Evolutionary conservation across 2,888 invertebrate species (phyloP), one percentile per base, ranked within the genome.

Genomic region (Drosophila helvetica): DNA sequence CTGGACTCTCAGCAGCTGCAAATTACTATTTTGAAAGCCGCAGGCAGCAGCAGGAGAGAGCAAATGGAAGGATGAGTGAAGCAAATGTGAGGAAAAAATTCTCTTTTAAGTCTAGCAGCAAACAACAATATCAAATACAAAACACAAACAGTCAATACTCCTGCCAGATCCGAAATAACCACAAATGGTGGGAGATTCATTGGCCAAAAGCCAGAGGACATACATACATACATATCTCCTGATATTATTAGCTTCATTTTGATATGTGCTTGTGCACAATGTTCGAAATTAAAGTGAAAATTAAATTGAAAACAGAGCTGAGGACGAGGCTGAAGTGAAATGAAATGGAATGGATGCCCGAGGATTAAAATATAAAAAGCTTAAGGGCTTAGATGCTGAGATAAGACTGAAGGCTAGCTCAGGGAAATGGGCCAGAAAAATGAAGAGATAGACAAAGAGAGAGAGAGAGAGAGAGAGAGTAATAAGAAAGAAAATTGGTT

Each of bases 221-320:
- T 56, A 22, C 5, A 5, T 22, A n/a, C n/a, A n/a, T n/a, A 62
- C 64, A 52, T 56, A n/a, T 77, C 87, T 65, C 56, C 63, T 66
- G 86, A 85, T 75, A 77, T 74, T 82, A 87, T 82, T 82, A 77
- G 71, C 66, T 77, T 77, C 18, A 54, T 54, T 55, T 71, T 51
- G 38, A 51, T 38, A 7, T 33, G 55, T 55, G n/a, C 48, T 2
- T 38, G 7, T 38, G 38, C 15, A n/a, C n/a, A 54, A 22, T 42
- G 25, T 55, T 67, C 19, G 27, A 67, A 48, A 68, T 42, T 54
- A 15, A 30, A 46, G 27, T 22, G 72, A 48, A 78, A 80, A 79
- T 78, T 74, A 73, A 83, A 69, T 73, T 80, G 68, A 12, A 33
- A 51, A 43, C 9, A 51, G 57, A 47, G 25, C 55, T 58, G 53